Evolutionary conservation across 2,797 vertebrate species (phyloP), one percentile per base, ranked within the genome.

Genomic region (Oreortyx pictus): DNA sequence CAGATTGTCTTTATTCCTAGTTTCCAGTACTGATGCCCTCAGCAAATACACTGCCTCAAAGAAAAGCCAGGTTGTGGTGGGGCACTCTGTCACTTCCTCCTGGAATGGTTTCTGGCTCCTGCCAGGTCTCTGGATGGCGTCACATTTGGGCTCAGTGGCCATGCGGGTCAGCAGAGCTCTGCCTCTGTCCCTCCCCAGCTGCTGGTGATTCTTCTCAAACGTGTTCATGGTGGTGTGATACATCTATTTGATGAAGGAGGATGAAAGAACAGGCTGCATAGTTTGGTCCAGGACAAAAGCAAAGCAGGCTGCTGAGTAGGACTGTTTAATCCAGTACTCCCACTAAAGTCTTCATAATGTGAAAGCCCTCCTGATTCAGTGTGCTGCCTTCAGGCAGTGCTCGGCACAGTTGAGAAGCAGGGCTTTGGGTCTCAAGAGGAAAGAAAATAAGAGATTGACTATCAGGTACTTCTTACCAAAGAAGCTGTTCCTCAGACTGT

Each of bases 151-250:
- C 33, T 39, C 24, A 22, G 13, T 65, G 20, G 19, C 41, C 29
- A 31, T 11, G 7, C 22, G 24, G 22, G 7, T 24, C 47, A 27
- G 17, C 37, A 50, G 35, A 52, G 49, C 49, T 52, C 67, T 22
- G 35, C 18, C 19, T 62, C 27, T 62, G 39, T 49, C 47, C 14
- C 14, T 22, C 31, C 19, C 20, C 27, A 9, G 7, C 35, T 39
- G 49, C 7, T 31, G 41, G 18, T 22, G 17, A 18, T 43, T 12
- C 27, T 31, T 22, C n/a, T n/a, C n/a, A 22, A 17, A 17, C 6
- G 5, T 33, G 43, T 47, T 46, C 0, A 0, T 0, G 0, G 11
- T 27, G n/a, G 6, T 59, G 14, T 1, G 2, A 19, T 16, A 61
- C 13, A 27, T 54, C 11, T 60, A 6, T 61, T 56, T 49, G 17